Evolutionary conservation across 2,113 vertebrate species (phyloP).

Genomic region (Daubentonia madagascariensis): DNA sequence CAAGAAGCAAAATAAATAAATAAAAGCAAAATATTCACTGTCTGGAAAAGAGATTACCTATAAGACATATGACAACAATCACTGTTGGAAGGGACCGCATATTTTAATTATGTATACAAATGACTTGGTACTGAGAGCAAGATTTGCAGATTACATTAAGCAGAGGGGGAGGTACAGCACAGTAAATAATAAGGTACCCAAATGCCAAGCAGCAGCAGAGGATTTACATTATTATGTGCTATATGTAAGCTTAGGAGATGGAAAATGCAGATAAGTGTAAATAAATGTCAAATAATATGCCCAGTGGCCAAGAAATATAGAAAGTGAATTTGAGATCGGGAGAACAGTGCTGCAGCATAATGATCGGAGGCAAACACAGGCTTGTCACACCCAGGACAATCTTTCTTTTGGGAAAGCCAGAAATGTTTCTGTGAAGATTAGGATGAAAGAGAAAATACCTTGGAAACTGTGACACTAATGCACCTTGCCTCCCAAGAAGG

Average conservation of each 20-base stretch:
- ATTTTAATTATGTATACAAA: slow-evolving; percentile 68
- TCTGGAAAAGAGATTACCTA: slow-evolving; percentile 42
- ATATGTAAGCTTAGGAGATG: slow-evolving; percentile 45
- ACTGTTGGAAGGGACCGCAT: not conserved
- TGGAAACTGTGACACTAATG: not conserved
- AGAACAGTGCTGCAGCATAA: not conserved
- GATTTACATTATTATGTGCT: slow-evolving; percentile 53
- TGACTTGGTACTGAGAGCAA: slow-evolving; percentile 46
- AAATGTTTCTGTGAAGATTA: not conserved
- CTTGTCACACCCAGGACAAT: not conserved
- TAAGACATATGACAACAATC: slow-evolving; percentile 8
- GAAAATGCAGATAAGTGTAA: slow-evolving; percentile 68
- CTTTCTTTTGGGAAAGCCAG: not conserved
- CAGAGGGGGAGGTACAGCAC: not conserved
- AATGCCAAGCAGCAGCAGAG: slow-evolving; percentile 25
- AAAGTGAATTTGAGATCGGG: slow-evolving; percentile 3
- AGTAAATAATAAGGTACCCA: slow-evolving; percentile 48
- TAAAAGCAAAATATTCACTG: slow-evolving; percentile 39
- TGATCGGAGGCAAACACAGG: not conserved
- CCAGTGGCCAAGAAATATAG: slow-evolving; percentile 44
- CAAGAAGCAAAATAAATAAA: slow-evolving; percentile 40
- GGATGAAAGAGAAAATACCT: not conserved
- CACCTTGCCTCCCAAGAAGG: not conserved
- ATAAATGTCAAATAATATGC: slow-evolving; percentile 63
- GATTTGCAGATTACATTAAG: slow-evolving; percentile 53